Percentiles rank a stretch among this genome's conserved stretches.
Conservation (phyloP, 2,113 vertebrate species). For the Myotis yumanensis region DNA sequence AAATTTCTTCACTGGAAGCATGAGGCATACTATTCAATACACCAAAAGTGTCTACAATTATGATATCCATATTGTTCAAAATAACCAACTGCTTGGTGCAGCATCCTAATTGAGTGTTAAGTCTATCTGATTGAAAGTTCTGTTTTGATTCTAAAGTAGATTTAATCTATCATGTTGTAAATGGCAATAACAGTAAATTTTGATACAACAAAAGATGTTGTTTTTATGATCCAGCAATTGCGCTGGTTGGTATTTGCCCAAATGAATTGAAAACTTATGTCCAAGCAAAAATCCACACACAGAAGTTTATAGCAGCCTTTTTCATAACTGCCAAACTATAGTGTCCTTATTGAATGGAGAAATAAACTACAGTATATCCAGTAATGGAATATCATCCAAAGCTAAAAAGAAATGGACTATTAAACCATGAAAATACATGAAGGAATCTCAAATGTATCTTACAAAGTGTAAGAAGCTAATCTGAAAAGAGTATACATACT, state of each 20-base stretch:
- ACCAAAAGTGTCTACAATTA: background rate
- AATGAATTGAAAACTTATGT: background rate
- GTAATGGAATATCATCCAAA: background rate
- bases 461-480: background rate
- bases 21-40: background rate
- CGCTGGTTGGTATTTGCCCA: background rate
- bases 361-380: background rate
- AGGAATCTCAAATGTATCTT: background rate
- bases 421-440: background rate
- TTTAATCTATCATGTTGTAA: slow-evolving; percentile 8
- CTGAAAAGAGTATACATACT: background rate
- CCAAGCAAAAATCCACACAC: background rate
- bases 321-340: background rate
- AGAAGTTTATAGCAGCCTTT: background rate
- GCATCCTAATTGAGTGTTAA: background rate
- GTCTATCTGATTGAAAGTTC: background rate
- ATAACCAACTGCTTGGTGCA: background rate
- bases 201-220: background rate
- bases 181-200: background rate
- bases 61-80: background rate
- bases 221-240: background rate
- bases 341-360: background rate
- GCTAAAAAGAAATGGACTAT: background rate
- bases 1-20: background rate
- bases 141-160: background rate